A percentile compares a stretch with the other conserved stretches of the same genome.
phyloP scores from a whole-genome alignment of 2,797 vertebrate species.

The Chiroxiphia lanceolata region DNA sequence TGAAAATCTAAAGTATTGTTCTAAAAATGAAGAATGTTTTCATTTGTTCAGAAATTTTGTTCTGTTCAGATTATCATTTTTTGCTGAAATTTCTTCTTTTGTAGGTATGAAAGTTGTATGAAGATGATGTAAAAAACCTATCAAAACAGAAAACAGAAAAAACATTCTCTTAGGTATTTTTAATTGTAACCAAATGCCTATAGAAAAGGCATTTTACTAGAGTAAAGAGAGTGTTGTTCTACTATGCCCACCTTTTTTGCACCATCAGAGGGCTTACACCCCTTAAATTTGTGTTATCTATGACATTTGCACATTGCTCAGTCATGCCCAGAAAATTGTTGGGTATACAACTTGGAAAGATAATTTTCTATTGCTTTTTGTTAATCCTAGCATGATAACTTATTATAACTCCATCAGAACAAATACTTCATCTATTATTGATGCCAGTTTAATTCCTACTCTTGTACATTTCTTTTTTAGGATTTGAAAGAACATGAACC shows the following conservation, averaged over 20 bases:
- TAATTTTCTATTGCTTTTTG: neutral
- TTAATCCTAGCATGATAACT: neutral
- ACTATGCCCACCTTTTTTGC: neutral
- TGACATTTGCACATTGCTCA: neutral
- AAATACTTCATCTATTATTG: neutral
- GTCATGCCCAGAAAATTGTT: neutral
- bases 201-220: neutral
- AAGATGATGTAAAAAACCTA: neutral
- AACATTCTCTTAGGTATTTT: neutral
- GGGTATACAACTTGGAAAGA: neutral
- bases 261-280: neutral
- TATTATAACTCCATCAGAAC: neutral
- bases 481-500: neutral
- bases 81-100: neutral
- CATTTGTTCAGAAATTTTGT: neutral
- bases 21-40: neutral
- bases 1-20: neutral
- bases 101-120: neutral
- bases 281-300: neutral
- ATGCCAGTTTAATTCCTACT: neutral
- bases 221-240: neutral
- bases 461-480: neutral
- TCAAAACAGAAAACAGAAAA: neutral
- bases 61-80: neutral
- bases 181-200: neutral